Percentiles rank a stretch among this genome's conserved stretches.
Conservation (phyloP, 2,888 invertebrate species). For the Tipula lateralis region DNA sequence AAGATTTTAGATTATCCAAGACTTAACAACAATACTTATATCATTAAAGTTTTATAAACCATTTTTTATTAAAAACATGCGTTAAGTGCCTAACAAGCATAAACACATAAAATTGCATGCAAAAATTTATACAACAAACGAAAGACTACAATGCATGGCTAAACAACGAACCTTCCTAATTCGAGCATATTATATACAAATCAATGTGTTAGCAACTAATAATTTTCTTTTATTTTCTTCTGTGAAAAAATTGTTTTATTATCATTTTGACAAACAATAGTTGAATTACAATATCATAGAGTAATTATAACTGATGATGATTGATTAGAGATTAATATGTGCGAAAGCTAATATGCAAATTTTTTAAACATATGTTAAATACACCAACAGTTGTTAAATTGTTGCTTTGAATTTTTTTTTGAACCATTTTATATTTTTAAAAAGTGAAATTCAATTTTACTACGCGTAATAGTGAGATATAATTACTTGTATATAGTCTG, state of each 20-base stretch:
- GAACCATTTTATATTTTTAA: background rate
- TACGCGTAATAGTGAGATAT: background rate
- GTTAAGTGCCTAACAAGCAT: background rate
- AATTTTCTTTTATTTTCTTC: background rate
- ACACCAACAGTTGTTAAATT: background rate
- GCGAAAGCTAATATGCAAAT: background rate
- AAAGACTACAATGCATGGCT: background rate
- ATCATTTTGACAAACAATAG: background rate
- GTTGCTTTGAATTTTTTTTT: background rate
- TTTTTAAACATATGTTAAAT: background rate
- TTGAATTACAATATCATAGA: background rate
- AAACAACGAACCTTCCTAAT: background rate
- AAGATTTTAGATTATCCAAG: no score
- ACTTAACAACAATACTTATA: no score
- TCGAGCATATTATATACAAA: no score
- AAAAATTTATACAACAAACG: background rate
- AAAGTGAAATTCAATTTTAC: background rate
- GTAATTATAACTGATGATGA: background rate
- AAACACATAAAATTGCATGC: background rate
- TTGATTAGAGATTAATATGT: conserved; percentile 6
- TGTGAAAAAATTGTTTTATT: background rate
- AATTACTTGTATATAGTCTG: background rate
- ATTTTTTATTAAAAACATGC: background rate
- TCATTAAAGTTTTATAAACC: no score
- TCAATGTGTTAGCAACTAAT: background rate